Base-by-base conservation (phyloP, 2,113 vertebrate genomes). In the Chinchilla lanigera region DNA sequence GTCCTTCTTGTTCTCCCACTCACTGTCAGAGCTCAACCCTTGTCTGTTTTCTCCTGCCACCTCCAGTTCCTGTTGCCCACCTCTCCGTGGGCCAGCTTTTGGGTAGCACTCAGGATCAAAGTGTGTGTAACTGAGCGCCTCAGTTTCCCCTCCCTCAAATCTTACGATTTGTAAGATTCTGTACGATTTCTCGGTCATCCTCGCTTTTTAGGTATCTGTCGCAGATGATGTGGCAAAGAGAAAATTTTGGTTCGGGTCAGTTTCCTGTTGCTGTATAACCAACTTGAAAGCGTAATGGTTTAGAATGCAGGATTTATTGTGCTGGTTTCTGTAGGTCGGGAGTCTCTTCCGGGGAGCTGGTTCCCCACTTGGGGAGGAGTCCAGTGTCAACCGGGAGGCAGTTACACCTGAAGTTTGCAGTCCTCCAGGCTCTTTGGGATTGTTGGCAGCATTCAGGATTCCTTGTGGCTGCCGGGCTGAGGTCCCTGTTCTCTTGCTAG, bases 251-350 rank as follows among this genome's bases (percentile, higher is more conserved):
- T 93, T 58, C 65, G 16, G 33, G 22, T 65, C 82, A 54, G 10
- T 65, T 94, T 93, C 93, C 47, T 90, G 3, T 67, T 94, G 35
- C 33, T 92, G 12, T 86, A 30, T 83, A 83, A 78, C 5, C 56
- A 89, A 82, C 65, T 88, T 58, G 33, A 47, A 91, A 77, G 69
- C 1, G 3, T 52, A 60, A 4, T 82, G 28, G 52, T 84, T 86
- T 73, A 60, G 65, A 91, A 86, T 2, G 82, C n/a, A n/a, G 52
- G 4, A 9, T 89, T 65, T 44, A 22, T 80, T 80, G 80, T 78
- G 16, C 47, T 47, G 24, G 11, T n/a, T 35, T 86, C 52, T 89
- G 2, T 85, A 47, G 41, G 13, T 89, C 35, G 33, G 35, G 24
- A 88, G 17, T 69, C 28, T 73, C 89, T 95, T 80, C 33, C 52